Percentiles rank a stretch among this genome's conserved stretches.
Conservation (phyloP, 2,888 invertebrate genomes). For the Cosmorhoe ocellata region DNA sequence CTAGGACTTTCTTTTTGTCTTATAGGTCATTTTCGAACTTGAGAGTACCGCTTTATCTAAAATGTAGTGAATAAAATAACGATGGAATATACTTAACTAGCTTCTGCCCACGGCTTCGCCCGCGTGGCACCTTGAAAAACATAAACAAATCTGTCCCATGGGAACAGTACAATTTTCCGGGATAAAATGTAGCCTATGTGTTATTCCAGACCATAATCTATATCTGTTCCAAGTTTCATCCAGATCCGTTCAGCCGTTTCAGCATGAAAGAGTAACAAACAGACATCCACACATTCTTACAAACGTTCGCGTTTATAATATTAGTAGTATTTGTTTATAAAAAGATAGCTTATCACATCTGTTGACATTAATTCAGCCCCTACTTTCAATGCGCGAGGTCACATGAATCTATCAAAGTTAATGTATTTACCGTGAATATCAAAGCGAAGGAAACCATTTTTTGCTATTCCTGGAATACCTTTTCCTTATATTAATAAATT, state of each 20-base stretch:
- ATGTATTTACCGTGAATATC: constrained; percentile 3
- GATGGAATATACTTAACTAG: constrained; percentile 16
- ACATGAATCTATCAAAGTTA: constrained; percentile 7
- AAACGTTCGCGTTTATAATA: too few relatives aligned
- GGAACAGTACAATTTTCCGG: too few relatives aligned
- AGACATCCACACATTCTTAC: too few relatives aligned
- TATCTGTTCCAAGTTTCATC: too few relatives aligned
- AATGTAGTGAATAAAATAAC: constrained; percentile 9
- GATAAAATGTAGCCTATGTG: too few relatives aligned
- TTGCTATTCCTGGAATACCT: constrained; percentile 9
- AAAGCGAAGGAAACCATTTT: constrained; percentile 5
- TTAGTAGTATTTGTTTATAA: too few relatives aligned
- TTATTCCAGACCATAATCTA: too few relatives aligned
- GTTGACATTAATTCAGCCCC: constrained; percentile 17
- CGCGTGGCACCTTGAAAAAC: too few relatives aligned
- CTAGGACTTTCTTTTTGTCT: constrained; percentile 30
- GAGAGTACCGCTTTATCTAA: constrained; percentile 11
- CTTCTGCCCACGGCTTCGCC: too few relatives aligned
- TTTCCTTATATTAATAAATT: constrained; percentile 15
- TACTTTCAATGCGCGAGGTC: constrained; percentile 26
- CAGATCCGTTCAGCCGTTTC: too few relatives aligned
- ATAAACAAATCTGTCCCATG: too few relatives aligned
- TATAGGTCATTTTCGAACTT: constrained; percentile 25
- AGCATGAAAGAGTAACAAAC: too few relatives aligned
- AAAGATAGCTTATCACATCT: constrained; percentile 22